Base-by-base conservation (phyloP, 2,113 vertebrate species). In the Boulengeromyrus knoepffleri region DNA sequence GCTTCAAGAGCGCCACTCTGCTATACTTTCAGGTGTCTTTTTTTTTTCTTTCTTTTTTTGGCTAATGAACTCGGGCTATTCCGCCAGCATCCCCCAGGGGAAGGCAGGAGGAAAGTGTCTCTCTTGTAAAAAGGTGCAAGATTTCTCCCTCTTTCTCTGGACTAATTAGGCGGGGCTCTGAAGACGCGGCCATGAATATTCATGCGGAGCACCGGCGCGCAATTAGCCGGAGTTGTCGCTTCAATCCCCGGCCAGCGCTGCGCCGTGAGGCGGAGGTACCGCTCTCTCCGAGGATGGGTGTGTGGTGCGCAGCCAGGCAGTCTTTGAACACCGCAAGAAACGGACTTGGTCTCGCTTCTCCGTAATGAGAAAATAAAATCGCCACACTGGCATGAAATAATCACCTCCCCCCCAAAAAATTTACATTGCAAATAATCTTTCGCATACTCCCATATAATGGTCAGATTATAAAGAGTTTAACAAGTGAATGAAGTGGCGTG, bases 81-180 rank as follows among this genome's bases (percentile, higher is more conserved):
- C 94, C 94, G 93, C 94, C 94, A 94, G 93, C 92, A 94, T 93
- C 93, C 95, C 95, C 95, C 90, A 89, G 95, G 95, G 96, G 95
- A 91, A 91, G 90, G 91, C 47, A 93, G 84, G 90, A 91, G 90
- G 93, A 85, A 91, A 88, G 93, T 93, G 94, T 94, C 94, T 95
- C 94, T 94, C 92, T 94, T 94, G 94, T 94, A 94, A 95, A 94
- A 96, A 96, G 96, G 95, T 96, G 95, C 94, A 93, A 94, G 94
- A 94, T 94, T 92, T 96, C 94, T 95, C 94, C 94, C 92, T 95
- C 95, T 95, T 95, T 95, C 95, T 96, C 94, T 91, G 91, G 94
- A 94, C 95, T 96, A 96, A 96, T 96, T 96, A 96, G 95, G 95
- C 94, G 94, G 95, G 91, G 95, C 96, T 95, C 95, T 96, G 95